Conservation (phyloP, 1,140 invertebrate species). For the Trachymyrmex septentrionalis region DNA sequence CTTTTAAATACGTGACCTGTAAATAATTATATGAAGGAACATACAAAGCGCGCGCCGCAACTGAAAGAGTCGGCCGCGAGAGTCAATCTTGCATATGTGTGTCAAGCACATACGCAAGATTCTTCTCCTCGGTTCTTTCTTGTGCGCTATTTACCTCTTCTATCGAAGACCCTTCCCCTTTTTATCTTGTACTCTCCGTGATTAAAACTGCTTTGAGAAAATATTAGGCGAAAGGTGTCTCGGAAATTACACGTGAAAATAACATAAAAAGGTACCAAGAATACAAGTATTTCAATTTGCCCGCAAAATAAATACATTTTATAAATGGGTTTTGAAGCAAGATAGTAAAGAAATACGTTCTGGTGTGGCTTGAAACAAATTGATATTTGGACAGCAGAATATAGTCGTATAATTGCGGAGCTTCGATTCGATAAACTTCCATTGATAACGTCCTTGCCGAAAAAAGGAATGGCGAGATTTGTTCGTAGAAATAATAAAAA, state of each 20-base stretch:
- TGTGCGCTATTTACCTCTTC: slow-evolving; percentile 24
- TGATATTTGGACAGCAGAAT: slow-evolving; percentile 8
- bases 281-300: not conserved
- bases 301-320: slow-evolving; percentile 1
- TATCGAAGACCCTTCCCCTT: not conserved
- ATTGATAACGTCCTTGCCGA: slow-evolving; percentile 32
- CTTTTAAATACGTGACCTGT: slow-evolving; percentile 81
- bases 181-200: slow-evolving; percentile 49
- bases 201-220: slow-evolving; percentile 66
- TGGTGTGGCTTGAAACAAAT: not conserved
- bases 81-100: slow-evolving; percentile 48
- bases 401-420: slow-evolving; percentile 16
- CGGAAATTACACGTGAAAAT: not conserved
- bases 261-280: not conserved
- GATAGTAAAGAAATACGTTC: not conserved
- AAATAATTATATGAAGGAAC: slow-evolving; percentile 79
- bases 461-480: slow-evolving; percentile 12
- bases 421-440: slow-evolving; percentile 35
- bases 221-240: slow-evolving; percentile 35
- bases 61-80: slow-evolving; percentile 59
- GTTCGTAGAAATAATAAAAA: slow-evolving; percentile 41
- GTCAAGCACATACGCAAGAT: not conserved
- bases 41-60: slow-evolving; percentile 71
- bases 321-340: too few relatives aligned
- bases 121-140: slow-evolving; percentile 11